phyloP scores from a whole-genome alignment of 2,797 vertebrate genomes.

The Antennarius maculatus region DNA sequence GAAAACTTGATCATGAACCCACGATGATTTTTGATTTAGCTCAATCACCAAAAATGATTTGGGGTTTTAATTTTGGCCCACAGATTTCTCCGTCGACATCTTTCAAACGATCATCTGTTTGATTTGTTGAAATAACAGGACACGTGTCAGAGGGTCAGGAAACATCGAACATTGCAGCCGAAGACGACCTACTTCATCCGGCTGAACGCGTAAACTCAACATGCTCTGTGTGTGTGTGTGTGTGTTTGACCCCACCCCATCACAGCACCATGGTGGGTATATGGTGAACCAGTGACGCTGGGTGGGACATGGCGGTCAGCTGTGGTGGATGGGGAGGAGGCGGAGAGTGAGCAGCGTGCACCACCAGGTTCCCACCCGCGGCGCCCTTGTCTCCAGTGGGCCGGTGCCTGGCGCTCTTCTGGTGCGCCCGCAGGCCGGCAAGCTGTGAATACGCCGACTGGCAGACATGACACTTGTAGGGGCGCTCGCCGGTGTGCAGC shows the following conservation, averaged over 20 bases:
- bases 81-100: too few relatives aligned
- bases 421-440: conserved; percentile 93
- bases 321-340: conserved; percentile 85
- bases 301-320: conserved; percentile 85
- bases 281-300: conserved; percentile 88
- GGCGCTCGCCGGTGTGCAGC: conserved; percentile 94
- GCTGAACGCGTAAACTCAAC: too few relatives aligned
- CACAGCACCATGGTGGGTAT: conserved; percentile 95
- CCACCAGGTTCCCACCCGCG: conserved; percentile 17
- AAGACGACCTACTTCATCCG: too few relatives aligned
- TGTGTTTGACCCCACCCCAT: conserved; percentile 18
- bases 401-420: conserved; percentile 94
- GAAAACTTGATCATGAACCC: too few relatives aligned
- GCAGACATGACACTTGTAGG: conserved; percentile 96
- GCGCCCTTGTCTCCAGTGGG: conserved; percentile 72
- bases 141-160: neutral
- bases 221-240: neutral
- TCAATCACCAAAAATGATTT: too few relatives aligned
- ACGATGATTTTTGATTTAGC: too few relatives aligned
- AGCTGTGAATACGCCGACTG: conserved; percentile 97
- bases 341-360: conserved; percentile 62
- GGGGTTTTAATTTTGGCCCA: too few relatives aligned
- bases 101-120: too few relatives aligned
- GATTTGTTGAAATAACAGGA: too few relatives aligned
- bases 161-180: neutral